Conservation (phyloP, 2,888 invertebrate genomes). For the Drosophila multiciliata region DNA sequence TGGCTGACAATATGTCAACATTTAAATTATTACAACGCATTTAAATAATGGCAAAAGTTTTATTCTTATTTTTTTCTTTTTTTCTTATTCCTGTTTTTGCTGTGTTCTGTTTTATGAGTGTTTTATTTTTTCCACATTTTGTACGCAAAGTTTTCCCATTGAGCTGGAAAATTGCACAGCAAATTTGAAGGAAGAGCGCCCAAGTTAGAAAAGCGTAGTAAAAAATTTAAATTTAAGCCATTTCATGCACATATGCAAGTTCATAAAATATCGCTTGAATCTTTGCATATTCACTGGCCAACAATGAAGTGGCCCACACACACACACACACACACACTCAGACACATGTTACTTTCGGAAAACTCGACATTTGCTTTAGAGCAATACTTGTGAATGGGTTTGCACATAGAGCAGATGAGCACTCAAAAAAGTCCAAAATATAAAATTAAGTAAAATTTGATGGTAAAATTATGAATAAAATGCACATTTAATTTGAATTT, state of each 20-base stretch:
- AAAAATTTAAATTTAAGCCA: constrained; percentile 39
- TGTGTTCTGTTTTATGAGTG: constrained; percentile 23
- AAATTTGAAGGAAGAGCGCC: constrained; percentile 1
- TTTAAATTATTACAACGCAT: constrained; percentile 71
- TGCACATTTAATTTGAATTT: neutral
- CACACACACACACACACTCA: neutral
- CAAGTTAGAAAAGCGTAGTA: constrained; percentile 14
- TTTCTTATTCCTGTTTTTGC: neutral
- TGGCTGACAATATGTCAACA: constrained; percentile 73
- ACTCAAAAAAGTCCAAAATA: constrained; percentile 27
- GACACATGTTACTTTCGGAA: neutral
- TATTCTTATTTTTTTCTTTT: constrained; percentile 19
- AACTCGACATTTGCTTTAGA: neutral
- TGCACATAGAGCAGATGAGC: constrained; percentile 58
- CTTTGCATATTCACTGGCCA: constrained; percentile 47
- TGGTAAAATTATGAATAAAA: neutral
- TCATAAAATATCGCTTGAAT: constrained; percentile 42
- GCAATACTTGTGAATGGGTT: constrained; percentile 18
- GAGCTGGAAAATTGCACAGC: constrained; percentile 14
- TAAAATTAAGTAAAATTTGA: neutral
- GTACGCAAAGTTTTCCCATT: constrained; percentile 21
- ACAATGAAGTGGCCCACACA: constrained; percentile 37
- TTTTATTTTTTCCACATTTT: constrained; percentile 21
- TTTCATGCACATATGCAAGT: constrained; percentile 29
- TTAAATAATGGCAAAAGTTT: constrained; percentile 70